phyloP scores from a whole-genome alignment of 2,113 vertebrate genomes.

The Dasypus novemcinctus region DNA sequence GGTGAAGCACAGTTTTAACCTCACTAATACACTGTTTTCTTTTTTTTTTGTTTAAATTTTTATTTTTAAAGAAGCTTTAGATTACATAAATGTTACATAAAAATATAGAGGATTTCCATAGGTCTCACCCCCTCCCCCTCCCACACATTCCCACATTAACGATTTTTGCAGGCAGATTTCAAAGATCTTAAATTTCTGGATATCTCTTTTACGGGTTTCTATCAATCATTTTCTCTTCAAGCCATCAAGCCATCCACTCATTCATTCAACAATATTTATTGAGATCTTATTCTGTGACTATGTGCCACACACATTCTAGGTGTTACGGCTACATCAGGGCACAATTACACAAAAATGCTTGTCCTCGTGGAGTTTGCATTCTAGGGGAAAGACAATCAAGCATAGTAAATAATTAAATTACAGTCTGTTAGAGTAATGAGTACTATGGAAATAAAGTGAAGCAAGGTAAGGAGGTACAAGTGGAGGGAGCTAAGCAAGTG shows the following conservation, averaged over 20 bases:
- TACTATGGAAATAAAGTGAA: not conserved
- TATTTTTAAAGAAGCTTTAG: too few relatives aligned
- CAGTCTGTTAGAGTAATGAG: not conserved
- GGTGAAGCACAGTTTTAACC: not conserved
- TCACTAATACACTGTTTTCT: not conserved
- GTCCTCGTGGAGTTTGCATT: not conserved
- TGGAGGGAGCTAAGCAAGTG: accelerated
- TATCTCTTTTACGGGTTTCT: not conserved
- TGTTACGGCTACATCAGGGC: not conserved
- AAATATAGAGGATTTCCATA: too few relatives aligned
- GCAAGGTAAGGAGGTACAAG: not conserved
- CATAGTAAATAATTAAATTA: not conserved
- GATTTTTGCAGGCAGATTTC: conserved; percentile 32
- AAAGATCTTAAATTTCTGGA: not conserved
- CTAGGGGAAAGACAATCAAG: not conserved
- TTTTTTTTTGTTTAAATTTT: too few relatives aligned
- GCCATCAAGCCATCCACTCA: not conserved
- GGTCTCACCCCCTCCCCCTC: too few relatives aligned
- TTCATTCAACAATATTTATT: not conserved
- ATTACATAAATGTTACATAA: too few relatives aligned
- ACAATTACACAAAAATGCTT: not conserved
- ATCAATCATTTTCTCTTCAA: not conserved
- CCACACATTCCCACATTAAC: not conserved
- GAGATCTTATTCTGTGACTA: not conserved
- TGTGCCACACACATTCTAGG: not conserved